Evolutionary conservation across 1,140 invertebrate genomes (phyloP), one percentile per base, ranked within the genome.

Genomic region (Colletes gigas): DNA sequence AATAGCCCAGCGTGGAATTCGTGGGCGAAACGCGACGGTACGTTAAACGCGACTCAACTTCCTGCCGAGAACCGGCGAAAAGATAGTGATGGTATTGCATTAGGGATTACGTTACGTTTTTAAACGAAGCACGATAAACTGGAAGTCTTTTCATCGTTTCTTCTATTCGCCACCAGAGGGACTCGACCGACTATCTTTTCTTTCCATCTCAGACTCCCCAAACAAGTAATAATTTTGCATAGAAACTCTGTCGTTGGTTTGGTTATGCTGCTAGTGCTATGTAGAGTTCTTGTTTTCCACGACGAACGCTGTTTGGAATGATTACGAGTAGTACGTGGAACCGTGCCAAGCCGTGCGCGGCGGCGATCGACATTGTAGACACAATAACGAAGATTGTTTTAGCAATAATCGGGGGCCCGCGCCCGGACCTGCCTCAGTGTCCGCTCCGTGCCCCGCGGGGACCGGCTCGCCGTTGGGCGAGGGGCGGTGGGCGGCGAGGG

Each of bases 1-100:
- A 79, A 79, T 79, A 79, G 60, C 55, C 55, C 21, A 3, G 30
- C n/a, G 55, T 19, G 52, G 77, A 79, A 79, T 79, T 79, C 44
- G 70, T 21, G 69, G 77, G 50, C 50, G 70, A 30, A 79, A n/a
- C n/a, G 77, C 54, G 73, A 47, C 69, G 30, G 77, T 57, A 62
- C 75, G 81, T 84, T 55, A 62, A 83, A 79, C 41, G 65, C 75
- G 65, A 83, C 74, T 83, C 69, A 55, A 83, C 81, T 67, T 83
- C 81, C 54, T 59, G 81, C 30, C 77, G 65, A 60, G 77, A 74
- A 70, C 55, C 65, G 55, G 54, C 78, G 10, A 3, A 3, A 12
- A 9, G 50, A 12, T 10, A 10, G 50, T 9, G 10, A 3, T 44
- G 44, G 44, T 44, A 9, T 30, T 2, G 30, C 30, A 30, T 30